These are phyloP conservation scores for Danaus chrysippus DNA, from an alignment of 2,888 invertebrate genomes.

Conservation along the genomic window DNA sequence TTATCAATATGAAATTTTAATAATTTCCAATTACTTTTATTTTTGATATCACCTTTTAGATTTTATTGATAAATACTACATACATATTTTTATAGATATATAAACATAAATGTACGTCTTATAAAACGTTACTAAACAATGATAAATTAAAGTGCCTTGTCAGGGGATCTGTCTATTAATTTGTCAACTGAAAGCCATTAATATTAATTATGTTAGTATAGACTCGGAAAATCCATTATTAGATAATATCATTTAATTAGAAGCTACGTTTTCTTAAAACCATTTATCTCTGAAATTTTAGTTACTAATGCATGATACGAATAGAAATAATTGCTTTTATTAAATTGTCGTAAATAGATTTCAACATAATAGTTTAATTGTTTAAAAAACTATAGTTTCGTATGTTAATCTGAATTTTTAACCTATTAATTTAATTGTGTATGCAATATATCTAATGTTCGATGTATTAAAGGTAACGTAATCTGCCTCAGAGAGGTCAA, in stretches of 20 bases:
- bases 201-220: conserved; percentile 1
- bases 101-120: no score
- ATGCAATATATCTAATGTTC: conserved; percentile 12
- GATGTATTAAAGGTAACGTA: conserved; percentile 39
- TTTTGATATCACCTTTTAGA: no score
- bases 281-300: not conserved
- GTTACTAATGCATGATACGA: not conserved
- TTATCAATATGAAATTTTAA: not conserved
- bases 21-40: not conserved
- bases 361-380: no score
- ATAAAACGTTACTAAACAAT: not conserved
- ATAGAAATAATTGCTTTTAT: not conserved
- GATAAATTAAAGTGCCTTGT: not conserved
- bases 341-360: not conserved
- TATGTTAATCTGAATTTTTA: no score
- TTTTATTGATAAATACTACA: no score
- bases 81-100: no score
- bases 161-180: not conserved
- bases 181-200: conserved; percentile 4
- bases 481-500: conserved; percentile 51
- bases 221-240: conserved; percentile 4
- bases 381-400: no score
- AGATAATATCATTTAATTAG: conserved; percentile 3
- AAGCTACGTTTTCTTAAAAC: conserved; percentile 4
- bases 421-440: conserved; percentile 7